A percentile compares a stretch with the other conserved stretches of the same genome.
Conservation (phyloP, 2,888 invertebrate genomes). For the Bombyx huttoni region DNA sequence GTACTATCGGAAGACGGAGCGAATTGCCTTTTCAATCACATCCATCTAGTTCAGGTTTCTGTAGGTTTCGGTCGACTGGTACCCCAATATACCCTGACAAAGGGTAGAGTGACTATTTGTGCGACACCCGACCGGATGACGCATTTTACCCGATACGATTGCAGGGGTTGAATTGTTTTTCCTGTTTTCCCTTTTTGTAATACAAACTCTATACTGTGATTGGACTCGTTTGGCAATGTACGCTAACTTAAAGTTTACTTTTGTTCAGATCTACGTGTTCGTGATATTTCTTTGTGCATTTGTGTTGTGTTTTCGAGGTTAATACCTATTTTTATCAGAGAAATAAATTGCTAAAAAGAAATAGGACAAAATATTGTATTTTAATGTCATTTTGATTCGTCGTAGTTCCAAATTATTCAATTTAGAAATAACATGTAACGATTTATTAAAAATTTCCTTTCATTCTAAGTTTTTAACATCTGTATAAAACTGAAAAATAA, state of each 20-base stretch:
- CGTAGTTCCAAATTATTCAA: too few species aligned
- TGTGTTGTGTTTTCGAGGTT: too few species aligned
- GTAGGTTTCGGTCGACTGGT: slow-evolving; percentile 25
- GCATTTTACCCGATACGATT: slow-evolving; percentile 13
- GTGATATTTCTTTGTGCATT: not conserved
- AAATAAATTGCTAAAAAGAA: too few species aligned
- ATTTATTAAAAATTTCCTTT: too few species aligned
- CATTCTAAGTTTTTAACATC: too few species aligned
- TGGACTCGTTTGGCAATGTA: too few species aligned
- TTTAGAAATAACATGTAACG: too few species aligned
- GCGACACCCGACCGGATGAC: slow-evolving; percentile 23
- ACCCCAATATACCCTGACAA: slow-evolving; percentile 41
- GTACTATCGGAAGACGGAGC: not conserved
- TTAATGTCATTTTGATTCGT: too few species aligned
- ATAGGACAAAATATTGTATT: too few species aligned
- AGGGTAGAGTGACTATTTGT: slow-evolving; percentile 28
- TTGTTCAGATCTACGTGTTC: not conserved
- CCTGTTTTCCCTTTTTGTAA: slow-evolving; percentile 5
- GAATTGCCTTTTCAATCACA: slow-evolving; percentile 3
- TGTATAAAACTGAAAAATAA: not conserved
- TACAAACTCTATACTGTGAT: not conserved
- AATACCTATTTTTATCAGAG: too few species aligned
- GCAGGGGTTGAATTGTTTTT: slow-evolving; percentile 12
- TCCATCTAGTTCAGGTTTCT: slow-evolving; percentile 15
- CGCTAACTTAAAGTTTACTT: too few species aligned